phyloP scores from a whole-genome alignment of 2,888 invertebrate genomes.

The Catocala sponsa region DNA sequence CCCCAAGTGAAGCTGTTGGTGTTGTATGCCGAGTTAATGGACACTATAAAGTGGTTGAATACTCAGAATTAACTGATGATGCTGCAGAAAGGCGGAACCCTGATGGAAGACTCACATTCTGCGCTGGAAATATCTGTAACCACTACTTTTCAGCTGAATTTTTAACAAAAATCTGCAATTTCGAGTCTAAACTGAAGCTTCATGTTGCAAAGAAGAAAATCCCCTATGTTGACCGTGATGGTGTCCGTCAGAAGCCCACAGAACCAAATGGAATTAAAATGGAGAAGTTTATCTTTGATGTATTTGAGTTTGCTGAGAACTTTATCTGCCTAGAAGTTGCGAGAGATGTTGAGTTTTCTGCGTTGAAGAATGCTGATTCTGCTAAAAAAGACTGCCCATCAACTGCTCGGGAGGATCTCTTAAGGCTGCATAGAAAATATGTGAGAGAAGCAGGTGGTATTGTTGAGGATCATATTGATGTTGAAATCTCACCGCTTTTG shows the following conservation, averaged over 20 bases:
- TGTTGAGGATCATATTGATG: slow-evolving; percentile 89
- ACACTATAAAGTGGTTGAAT: slow-evolving; percentile 97
- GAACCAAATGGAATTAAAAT: slow-evolving; percentile 98
- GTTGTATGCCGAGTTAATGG: slow-evolving; percentile 98
- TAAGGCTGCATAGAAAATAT: slow-evolving; percentile 93
- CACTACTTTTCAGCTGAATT: slow-evolving; percentile 98
- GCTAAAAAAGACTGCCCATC: slow-evolving; percentile 96
- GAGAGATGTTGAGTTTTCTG: slow-evolving; percentile 98
- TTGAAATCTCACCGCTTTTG: slow-evolving; percentile 97
- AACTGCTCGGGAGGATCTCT: slow-evolving; percentile 94
- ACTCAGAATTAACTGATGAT: slow-evolving; percentile 97
- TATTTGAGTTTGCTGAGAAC: slow-evolving; percentile 96
- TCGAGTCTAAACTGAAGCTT: slow-evolving; percentile 93
- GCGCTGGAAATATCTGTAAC: slow-evolving; percentile 99
- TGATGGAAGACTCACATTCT: slow-evolving; percentile 95
- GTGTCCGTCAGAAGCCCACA: slow-evolving; percentile 91
- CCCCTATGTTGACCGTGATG: slow-evolving; percentile 92
- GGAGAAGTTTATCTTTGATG: slow-evolving; percentile 99
- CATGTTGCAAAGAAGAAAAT: slow-evolving; percentile 99
- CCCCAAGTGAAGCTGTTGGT: slow-evolving; percentile 97
- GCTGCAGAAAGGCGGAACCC: slow-evolving; percentile 93
- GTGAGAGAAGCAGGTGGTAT: slow-evolving; percentile 94
- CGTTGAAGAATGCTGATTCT: slow-evolving; percentile 97
- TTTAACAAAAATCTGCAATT: slow-evolving; percentile 91
- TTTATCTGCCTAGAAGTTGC: slow-evolving; percentile 98